phyloP scores from a whole-genome alignment of 2,113 vertebrate species.

The Paratilapia polleni region DNA sequence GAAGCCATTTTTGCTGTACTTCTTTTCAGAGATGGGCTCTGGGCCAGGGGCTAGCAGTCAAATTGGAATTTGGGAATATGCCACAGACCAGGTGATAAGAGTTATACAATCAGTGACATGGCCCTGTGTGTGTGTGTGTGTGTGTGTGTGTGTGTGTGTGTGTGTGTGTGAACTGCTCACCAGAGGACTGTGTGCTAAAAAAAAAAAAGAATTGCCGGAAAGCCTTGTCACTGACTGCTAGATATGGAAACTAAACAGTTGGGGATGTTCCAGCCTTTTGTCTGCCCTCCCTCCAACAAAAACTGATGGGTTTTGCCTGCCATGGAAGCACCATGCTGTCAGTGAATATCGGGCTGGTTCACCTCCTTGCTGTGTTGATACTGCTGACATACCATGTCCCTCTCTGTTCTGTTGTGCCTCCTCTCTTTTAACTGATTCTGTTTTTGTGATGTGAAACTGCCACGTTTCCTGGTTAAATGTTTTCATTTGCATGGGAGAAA shows the following conservation, averaged over 20 bases:
- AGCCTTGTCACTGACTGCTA: constrained; percentile 60
- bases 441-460: neutral
- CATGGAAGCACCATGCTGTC: constrained; percentile 55
- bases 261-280: constrained; percentile 51
- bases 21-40: constrained; percentile 49
- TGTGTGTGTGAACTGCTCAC: constrained; percentile 23
- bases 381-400: constrained; percentile 10
- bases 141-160: constrained; percentile 9
- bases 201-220: constrained; percentile 49
- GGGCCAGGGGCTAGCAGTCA: constrained; percentile 53
- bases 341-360: constrained; percentile 52
- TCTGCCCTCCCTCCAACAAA: constrained; percentile 25
- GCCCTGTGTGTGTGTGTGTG: constrained; percentile 18
- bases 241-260: constrained; percentile 69
- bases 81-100: constrained; percentile 64
- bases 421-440: constrained; percentile 13
- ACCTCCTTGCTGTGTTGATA: constrained; percentile 61
- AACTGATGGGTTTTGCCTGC: constrained; percentile 47
- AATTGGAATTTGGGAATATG: constrained; percentile 69
- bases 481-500: constrained; percentile 25
- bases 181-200: constrained; percentile 51
- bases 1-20: constrained; percentile 43
- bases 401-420: constrained; percentile 5
- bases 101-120: constrained; percentile 46
- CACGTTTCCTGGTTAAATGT: constrained; percentile 10